Percentiles rank a stretch among this genome's conserved stretches.
These are phyloP conservation scores for Caenorhabditis sp. DNA, from an alignment of 2,888 invertebrate genomes.

Conservation along the genomic window DNA sequence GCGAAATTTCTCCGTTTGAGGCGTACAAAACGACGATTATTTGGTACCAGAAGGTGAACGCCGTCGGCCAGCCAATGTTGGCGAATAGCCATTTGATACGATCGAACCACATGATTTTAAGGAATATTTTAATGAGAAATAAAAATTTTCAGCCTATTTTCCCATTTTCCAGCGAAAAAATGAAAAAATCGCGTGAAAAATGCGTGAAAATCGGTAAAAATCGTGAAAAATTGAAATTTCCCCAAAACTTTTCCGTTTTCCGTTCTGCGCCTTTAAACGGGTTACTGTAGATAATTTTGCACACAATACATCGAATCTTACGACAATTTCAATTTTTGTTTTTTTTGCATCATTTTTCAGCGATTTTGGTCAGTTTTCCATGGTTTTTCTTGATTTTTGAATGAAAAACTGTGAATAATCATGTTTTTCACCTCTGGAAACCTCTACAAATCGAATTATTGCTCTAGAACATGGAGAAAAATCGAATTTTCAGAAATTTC, in stretches of 20 bases:
- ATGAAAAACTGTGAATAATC: no score
- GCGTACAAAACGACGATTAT: constrained; percentile 59
- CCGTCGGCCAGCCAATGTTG: constrained; percentile 53
- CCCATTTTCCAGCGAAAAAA: no score
- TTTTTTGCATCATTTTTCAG: not conserved
- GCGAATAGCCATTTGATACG: constrained; percentile 47
- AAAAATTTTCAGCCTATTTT: no score
- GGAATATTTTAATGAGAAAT: no score
- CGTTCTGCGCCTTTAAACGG: constrained; percentile 7
- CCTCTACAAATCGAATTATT: not conserved
- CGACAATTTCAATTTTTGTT: not conserved
- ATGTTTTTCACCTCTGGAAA: not conserved
- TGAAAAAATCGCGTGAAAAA: no score
- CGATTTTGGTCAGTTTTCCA: not conserved
- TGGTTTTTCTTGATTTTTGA: not conserved
- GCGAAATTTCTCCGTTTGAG: constrained; percentile 27
- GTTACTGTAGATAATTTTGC: constrained; percentile 4
- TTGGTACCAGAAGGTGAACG: constrained; percentile 60
- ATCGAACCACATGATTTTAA: constrained; percentile 22
- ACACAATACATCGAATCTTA: not conserved
- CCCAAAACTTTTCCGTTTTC: no score
- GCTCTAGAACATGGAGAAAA: not conserved
- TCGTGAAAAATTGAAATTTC: no score
- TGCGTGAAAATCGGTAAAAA: no score
- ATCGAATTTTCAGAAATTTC: not conserved